phyloP scores from a whole-genome alignment of 2,797 vertebrate genomes.

The Gallirallus australis region DNA sequence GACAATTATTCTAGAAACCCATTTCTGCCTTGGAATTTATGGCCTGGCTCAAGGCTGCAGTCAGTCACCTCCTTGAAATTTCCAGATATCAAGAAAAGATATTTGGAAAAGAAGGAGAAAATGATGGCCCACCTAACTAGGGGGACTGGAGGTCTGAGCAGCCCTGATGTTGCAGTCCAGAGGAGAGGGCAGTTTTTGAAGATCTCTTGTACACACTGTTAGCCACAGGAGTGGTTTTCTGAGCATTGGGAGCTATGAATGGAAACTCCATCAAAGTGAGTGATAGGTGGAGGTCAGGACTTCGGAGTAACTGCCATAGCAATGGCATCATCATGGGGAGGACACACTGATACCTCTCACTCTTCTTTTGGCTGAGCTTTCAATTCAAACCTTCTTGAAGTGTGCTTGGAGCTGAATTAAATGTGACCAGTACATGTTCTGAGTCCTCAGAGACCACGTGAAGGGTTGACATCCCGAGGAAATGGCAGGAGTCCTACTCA shows the following conservation, averaged over 20 bases:
- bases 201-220: neutral
- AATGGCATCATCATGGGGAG: rapidly evolving
- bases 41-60: neutral
- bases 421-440: neutral
- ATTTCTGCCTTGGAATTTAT: neutral
- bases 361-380: neutral
- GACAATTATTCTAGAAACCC: neutral
- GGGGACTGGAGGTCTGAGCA: neutral
- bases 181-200: neutral
- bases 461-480: neutral
- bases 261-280: neutral
- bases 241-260: neutral
- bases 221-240: neutral
- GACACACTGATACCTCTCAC: neutral
- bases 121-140: rapidly evolving
- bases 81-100: neutral
- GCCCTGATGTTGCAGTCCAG: neutral
- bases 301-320: neutral
- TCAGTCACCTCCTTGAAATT: neutral
- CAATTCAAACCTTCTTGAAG: neutral
- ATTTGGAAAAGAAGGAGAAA: neutral
- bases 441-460: neutral
- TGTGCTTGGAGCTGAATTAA: neutral
- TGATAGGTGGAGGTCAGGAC: neutral
- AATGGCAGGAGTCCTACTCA: neutral